phyloP scores from a whole-genome alignment of 2,888 invertebrate species.

The Sarcophaga variegata region DNA sequence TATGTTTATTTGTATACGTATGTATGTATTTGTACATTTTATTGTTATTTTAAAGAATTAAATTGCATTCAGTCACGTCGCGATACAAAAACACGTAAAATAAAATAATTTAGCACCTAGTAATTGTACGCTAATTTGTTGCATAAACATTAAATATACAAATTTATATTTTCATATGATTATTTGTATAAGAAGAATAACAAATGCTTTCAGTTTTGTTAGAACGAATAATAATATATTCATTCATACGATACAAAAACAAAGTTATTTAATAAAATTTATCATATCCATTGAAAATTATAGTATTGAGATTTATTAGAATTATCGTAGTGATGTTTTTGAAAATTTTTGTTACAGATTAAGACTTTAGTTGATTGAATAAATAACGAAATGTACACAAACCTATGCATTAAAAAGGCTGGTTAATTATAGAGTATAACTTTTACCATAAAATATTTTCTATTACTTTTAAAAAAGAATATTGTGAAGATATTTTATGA shows the following conservation, averaged over 20 bases:
- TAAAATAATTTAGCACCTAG: slow-evolving; percentile 9
- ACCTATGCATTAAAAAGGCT: no score
- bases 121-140: slow-evolving; percentile 17
- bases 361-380: no score
- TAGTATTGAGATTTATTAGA: not conserved
- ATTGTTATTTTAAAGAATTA: not conserved
- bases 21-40: not conserved
- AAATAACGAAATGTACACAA: no score
- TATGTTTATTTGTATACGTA: not conserved
- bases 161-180: not conserved
- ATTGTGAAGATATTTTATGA: no score
- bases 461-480: no score
- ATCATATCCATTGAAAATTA: not conserved
- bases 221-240: no score
- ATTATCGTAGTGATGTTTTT: not conserved
- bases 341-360: not conserved
- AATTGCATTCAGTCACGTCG: slow-evolving; percentile 15
- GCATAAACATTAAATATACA: not conserved
- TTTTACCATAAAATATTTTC: no score
- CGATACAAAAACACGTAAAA: not conserved
- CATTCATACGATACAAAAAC: no score
- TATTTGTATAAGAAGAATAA: not conserved
- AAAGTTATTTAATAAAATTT: not conserved
- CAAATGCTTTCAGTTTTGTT: no score
- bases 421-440: no score